Conservation (phyloP, 2,113 vertebrate species). For the Coreoperca whiteheadi region DNA sequence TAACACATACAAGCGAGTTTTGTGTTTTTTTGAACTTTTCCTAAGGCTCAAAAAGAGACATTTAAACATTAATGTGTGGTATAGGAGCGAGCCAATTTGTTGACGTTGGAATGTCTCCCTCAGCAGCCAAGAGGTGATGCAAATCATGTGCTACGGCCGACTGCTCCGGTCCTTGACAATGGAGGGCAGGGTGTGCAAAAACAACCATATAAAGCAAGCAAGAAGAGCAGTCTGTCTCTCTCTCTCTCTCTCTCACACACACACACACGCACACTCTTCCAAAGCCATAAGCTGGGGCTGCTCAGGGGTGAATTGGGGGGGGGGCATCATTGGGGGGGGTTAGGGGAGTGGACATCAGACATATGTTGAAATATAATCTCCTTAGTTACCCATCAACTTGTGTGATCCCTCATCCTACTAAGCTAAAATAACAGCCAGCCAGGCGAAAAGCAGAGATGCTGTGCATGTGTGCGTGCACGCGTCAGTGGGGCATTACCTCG, state of each 20-base stretch:
- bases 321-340: neutral
- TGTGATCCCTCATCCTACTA: constrained; percentile 73
- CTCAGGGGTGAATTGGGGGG: constrained; percentile 34
- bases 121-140: constrained; percentile 46
- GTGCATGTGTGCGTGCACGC: constrained; percentile 38
- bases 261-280: constrained; percentile 8
- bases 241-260: neutral
- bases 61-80: constrained; percentile 1
- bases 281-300: constrained; percentile 38
- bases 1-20: neutral
- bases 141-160: constrained; percentile 55
- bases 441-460: constrained; percentile 39
- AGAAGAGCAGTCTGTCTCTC: constrained; percentile 26
- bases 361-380: constrained; percentile 81
- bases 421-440: constrained; percentile 60
- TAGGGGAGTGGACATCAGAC: constrained; percentile 42
- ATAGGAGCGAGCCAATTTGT: constrained; percentile 24
- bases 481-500: constrained; percentile 9
- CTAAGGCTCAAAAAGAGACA: neutral
- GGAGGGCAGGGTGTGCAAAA: constrained; percentile 66
- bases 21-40: neutral
- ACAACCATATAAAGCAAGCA: constrained; percentile 82
- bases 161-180: constrained; percentile 60
- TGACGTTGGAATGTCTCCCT: constrained; percentile 37
- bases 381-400: constrained; percentile 77